Evolutionary conservation across 2,113 vertebrate genomes (phyloP), one percentile per base, ranked within the genome.

Genomic region (Aldabrachelys gigantea): DNA sequence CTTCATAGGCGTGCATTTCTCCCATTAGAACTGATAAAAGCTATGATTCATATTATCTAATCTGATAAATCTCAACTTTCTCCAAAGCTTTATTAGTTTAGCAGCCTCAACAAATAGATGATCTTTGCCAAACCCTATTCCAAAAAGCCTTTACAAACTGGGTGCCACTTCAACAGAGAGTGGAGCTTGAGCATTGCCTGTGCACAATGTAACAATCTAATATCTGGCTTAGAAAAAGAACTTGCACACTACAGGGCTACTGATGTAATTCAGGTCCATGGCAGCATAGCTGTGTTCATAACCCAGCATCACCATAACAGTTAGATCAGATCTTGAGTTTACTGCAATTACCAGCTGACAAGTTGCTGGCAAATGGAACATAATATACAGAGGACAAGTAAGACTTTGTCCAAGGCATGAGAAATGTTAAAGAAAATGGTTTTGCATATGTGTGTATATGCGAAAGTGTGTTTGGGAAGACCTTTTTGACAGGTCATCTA

Each of bases 341-440:
- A 25, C 22, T 29, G 50, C 84, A 80, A 49, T n/a, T 87, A 16
- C n/a, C 1, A 1, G 69, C 52, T 82, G 53, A 85, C 81, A 79
- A 57, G 50, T 87, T 85, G 41, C 27, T 72, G 80, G 29, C 84
- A 80, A n/a, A 50, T 95, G 84, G 44, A 31, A 87, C 1, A 16
- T 85, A 82, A 87, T 89, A 27, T 79, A 90, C 41, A 41, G 84
- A 82, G 59, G 72, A 21, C 31, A 87, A 57, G 54, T 90, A 92
- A 94, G 95, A 96, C 88, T 82, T 27, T 94, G 76, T 94, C 87
- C 88, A 82, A 87, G 82, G 72, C 80, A 19, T 84, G 84, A 91
- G 85, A 82, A 92, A 79, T 65, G 29, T 91, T 91, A 94, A 89
- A 97, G 83, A 59, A 85, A 95, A 92, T 88, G 92, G 9, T n/a